Evolutionary conservation across 2,113 vertebrate species (phyloP).

Genomic region (Nymphicus hollandicus): DNA sequence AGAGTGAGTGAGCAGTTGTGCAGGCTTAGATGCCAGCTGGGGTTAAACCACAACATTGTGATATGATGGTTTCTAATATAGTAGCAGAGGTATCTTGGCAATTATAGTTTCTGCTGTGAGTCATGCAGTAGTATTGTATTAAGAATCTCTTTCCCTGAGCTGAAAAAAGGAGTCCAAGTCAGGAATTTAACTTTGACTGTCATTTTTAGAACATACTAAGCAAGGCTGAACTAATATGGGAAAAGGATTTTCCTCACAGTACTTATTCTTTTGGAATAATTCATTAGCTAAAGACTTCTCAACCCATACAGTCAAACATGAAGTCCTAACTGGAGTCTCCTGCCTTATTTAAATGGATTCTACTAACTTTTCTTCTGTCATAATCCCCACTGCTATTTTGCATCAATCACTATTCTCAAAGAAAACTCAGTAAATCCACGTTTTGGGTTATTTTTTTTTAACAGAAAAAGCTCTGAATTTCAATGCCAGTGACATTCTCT

Average conservation of each 20-base stretch:
- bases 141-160: neutral
- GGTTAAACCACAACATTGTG: neutral
- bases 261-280: conserved; percentile 32
- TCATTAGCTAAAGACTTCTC: conserved; percentile 22
- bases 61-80: neutral
- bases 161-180: neutral
- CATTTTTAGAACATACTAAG: neutral
- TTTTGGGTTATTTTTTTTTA: too few relatives aligned
- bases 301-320: neutral
- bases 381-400: neutral
- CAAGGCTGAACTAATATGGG: neutral
- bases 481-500: neutral
- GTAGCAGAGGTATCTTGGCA: neutral
- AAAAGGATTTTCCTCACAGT: conserved; percentile 4
- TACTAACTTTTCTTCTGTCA: neutral
- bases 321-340: neutral
- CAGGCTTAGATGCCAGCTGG: neutral
- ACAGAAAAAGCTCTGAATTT: neutral
- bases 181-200: neutral
- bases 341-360: neutral
- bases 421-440: neutral
- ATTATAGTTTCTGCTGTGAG: neutral
- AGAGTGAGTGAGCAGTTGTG: neutral
- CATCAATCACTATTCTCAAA: neutral
- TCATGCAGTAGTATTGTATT: neutral